phyloP scores from a whole-genome alignment of 1,140 invertebrate species.

The Ridgeia piscesae region DNA sequence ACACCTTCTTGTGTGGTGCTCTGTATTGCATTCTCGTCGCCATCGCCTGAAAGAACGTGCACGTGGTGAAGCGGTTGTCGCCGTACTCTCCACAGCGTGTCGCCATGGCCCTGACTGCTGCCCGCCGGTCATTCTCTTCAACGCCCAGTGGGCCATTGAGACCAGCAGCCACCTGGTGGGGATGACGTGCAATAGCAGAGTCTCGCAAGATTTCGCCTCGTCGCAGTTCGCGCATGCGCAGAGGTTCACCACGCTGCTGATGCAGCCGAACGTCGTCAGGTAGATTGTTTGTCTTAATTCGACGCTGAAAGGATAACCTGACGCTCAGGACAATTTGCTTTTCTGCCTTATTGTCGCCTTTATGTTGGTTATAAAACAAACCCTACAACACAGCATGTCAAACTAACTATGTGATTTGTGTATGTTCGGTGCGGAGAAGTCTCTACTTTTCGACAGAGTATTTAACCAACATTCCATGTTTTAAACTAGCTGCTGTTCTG shows the following conservation, averaged over 20 bases:
- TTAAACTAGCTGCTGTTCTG: too few relatives aligned
- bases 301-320: background rate
- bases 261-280: too few relatives aligned
- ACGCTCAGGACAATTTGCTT: background rate
- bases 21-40: background rate
- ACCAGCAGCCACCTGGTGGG: background rate
- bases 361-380: too few relatives aligned
- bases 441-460: too few relatives aligned
- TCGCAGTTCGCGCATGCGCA: background rate
- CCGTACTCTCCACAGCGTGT: background rate
- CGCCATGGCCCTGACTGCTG: constrained; percentile 9
- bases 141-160: background rate
- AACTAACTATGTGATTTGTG: too few relatives aligned
- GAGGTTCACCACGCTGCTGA: background rate
- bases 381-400: too few relatives aligned
- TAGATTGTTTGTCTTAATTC: constrained; percentile 14
- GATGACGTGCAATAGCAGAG: constrained; percentile 1
- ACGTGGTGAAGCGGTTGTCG: background rate
- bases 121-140: constrained; percentile 5
- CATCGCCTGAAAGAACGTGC: background rate
- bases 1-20: background rate
- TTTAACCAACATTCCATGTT: too few relatives aligned
- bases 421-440: too few relatives aligned
- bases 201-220: background rate
- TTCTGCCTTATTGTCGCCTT: too few relatives aligned